Evolutionary conservation across 2,113 vertebrate species (phyloP), one percentile per base, ranked within the genome.

Genomic region (Semnornis frantzii): DNA sequence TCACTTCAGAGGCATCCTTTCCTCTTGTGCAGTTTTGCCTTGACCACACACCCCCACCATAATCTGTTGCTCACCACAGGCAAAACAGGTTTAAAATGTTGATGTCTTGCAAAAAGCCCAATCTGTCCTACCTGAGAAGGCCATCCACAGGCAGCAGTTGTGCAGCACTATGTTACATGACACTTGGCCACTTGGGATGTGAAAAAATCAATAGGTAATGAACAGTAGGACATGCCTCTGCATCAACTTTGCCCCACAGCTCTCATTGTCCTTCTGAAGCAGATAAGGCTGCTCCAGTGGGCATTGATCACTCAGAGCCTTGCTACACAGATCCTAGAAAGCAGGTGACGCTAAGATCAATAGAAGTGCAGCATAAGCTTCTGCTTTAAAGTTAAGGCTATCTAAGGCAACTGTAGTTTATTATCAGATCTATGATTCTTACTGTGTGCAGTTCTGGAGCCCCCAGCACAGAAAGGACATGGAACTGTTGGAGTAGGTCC

Each of bases 251-350:
- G 9, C 8, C 14, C 27, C 30, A 18, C 0, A 1, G 11, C 46
- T 83, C 21, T 14, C 8, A 8, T 52, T 0, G 0, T 37, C 37
- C 24, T 27, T 57, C 19, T 5, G 2, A 27, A n/a, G 25, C 62
- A 69, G 33, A 9, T 23, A 54, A 39, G 23, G 63, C 33, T 82
- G 52, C 21, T 46, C 44, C 37, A 59, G 24, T 2, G 3, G 24
- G 15, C 54, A 74, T 5, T 50, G 52, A n/a, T 3, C 11, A 9
- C 31, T 28, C 42, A 37, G 18, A 31, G 39, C 33, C 12, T 44
- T 44, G 21, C 50, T 54, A 13, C 46, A 23, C 37, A 37, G 18
- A 31, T 44, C 60, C 44, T 62, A 33, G 76, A 58, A 65, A 73
- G 30, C 34, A 63, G 46, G 37, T 19, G 58, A 82, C 58, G 18